A percentile compares a stretch with the other conserved stretches of the same genome.
Conservation (phyloP, 1,140 invertebrate species). For the Neuroterus valhalla region DNA sequence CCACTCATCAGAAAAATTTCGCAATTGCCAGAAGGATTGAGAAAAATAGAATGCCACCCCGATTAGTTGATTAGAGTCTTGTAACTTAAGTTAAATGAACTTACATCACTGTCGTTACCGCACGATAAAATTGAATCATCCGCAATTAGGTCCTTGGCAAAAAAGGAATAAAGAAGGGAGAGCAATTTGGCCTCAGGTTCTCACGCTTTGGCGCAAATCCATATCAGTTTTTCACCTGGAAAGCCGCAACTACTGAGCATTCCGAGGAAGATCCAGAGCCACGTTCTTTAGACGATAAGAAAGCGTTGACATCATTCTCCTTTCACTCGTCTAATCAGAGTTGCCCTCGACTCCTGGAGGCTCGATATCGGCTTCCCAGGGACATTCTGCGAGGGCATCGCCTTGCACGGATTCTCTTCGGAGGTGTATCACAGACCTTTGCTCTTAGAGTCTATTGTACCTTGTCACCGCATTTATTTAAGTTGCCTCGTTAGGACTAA, state of each 20-base stretch:
- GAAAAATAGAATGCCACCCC: slow-evolving; percentile 19
- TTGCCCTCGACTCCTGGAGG: slow-evolving; percentile 16
- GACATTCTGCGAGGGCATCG: slow-evolving; percentile 28
- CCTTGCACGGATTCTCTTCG: slow-evolving; percentile 28
- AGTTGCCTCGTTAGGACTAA: slow-evolving; percentile 13
- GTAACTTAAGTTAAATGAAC: not conserved
- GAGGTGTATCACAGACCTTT: slow-evolving; percentile 21
- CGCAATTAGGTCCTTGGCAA: not conserved
- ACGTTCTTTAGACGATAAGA: slow-evolving; percentile 16
- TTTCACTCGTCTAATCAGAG: slow-evolving; percentile 26
- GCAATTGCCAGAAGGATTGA: not conserved
- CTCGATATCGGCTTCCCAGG: slow-evolving; percentile 25
- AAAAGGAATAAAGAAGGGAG: not conserved
- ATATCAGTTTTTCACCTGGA: not conserved
- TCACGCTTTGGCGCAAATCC: slow-evolving; percentile 1
- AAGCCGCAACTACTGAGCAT: not conserved
- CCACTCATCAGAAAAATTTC: slow-evolving; percentile 1
- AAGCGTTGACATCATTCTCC: slow-evolving; percentile 29
- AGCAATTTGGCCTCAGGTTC: not conserved
- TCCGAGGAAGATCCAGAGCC: not conserved
- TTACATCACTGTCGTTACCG: not conserved
- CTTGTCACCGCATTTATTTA: slow-evolving; percentile 12
- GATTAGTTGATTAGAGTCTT: slow-evolving; percentile 20
- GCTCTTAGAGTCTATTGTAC: slow-evolving; percentile 25
- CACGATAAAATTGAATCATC: not conserved